Percentiles rank a stretch among this genome's conserved stretches.
These are phyloP conservation scores for Toxotes chatareus DNA, from an alignment of 2,113 vertebrate species.

Conservation along the genomic window DNA sequence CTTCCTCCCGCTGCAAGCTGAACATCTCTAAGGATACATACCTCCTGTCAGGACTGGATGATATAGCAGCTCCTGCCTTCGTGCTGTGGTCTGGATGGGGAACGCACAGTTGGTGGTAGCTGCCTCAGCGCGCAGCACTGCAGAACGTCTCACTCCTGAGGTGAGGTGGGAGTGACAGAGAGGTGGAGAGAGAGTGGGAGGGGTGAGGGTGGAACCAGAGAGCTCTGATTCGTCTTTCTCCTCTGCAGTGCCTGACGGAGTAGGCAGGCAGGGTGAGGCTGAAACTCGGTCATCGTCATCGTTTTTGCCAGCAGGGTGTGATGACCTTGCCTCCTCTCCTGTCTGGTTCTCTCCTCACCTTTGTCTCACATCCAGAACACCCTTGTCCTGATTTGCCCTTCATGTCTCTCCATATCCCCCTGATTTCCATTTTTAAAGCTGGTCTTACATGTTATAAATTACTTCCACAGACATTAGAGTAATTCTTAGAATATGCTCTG, in stretches of 20 bases:
- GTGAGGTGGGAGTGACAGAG: constrained; percentile 17
- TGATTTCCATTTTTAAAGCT: not conserved
- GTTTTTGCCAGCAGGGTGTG: constrained; percentile 22
- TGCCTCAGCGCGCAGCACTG: constrained; percentile 48
- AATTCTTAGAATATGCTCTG: not conserved
- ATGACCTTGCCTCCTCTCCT: constrained; percentile 52
- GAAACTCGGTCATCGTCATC: constrained; percentile 43
- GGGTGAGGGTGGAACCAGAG: constrained; percentile 35
- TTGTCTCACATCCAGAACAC: constrained; percentile 8
- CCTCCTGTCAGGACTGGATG: constrained; percentile 56
- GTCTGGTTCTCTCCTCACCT: constrained; percentile 12
- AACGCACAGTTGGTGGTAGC: constrained; percentile 3
- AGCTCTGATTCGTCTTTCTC: constrained; percentile 68
- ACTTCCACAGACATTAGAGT: not conserved
- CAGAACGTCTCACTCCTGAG: constrained; percentile 55
- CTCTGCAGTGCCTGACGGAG: constrained; percentile 68
- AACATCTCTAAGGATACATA: constrained; percentile 47
- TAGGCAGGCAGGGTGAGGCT: constrained; percentile 6
- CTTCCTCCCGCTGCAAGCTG: not conserved
- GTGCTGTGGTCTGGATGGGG: not conserved
- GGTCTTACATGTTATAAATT: constrained; percentile 3
- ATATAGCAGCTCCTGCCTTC: constrained; percentile 46
- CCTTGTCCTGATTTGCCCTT: constrained; percentile 23
- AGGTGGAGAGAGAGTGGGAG: constrained; percentile 50
- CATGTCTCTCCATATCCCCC: not conserved